Evolutionary conservation across 2,113 vertebrate genomes (phyloP), one percentile per base, ranked within the genome.

Genomic region (Orycteropus afer): DNA sequence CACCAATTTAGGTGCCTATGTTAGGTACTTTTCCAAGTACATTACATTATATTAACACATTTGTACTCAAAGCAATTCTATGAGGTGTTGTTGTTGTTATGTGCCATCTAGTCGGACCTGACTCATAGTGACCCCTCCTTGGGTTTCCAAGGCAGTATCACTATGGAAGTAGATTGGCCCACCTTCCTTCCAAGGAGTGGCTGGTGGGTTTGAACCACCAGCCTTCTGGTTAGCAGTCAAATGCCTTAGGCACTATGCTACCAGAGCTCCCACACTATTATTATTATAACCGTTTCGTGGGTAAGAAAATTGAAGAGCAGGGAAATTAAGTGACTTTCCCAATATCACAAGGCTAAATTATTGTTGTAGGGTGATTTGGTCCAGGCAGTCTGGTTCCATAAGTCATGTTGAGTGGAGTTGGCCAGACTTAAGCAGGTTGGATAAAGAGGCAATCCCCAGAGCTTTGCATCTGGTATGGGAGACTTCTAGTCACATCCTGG

Each of bases 331-430:
- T 59, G 78, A 53, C 7, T 57, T 87, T 79, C 29, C 80, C 14
- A 49, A 23, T 63, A 49, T 34, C 23, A 51, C 23, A 84, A 55
- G 61, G n/a, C 7, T 25, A n/a, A 82, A 67, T 55, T 45, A 10
- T 20, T 15, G 17, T 20, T 25, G 15, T 13, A 29, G 51, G 45
- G 5, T 47, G 45, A 55, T 42, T 63, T 49, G 76, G 47, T 40
- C 61, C 25, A 14, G 32, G 37, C 0, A 6, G 59, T 42, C 59
- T 71, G 53, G 3, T 42, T 77, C 51, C 3, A 0, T 63, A 27
- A 3, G 23, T 42, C 3, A 1, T 5, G 3, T 18, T 42, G 20
- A n/a, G 27, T 0, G 0, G 40, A 15, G 22, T 73, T 37, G 61
- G 53, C 55, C 9, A 23, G 71, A 83, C 7, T 4, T 51, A 4